Conservation (phyloP, 2,888 invertebrate genomes). For the Sesia apiformis region DNA sequence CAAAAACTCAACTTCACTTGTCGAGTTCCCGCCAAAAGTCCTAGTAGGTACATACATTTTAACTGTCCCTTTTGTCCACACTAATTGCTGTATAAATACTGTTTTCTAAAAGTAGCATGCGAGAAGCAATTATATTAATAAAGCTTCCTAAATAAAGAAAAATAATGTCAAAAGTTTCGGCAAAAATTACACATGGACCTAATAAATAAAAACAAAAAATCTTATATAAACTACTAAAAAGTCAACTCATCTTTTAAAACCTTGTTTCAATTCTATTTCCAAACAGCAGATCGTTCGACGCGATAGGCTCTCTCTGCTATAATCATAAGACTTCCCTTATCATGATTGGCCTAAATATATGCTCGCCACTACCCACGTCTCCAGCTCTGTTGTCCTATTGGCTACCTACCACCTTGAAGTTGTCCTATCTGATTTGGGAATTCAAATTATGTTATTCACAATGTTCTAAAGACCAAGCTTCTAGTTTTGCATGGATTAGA, state of each 20-base stretch:
- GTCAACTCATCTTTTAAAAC: not conserved
- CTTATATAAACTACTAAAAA: too few species aligned
- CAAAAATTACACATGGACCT: too few species aligned
- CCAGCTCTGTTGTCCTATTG: not conserved
- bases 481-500: not conserved
- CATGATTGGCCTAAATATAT: not conserved
- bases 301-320: not conserved
- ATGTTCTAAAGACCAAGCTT: not conserved
- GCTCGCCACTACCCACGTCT: not conserved
- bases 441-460: not conserved
- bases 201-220: too few species aligned
- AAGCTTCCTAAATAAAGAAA: too few species aligned
- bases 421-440: not conserved
- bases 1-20: too few species aligned
- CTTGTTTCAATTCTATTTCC: not conserved
- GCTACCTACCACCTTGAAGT: not conserved
- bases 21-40: too few species aligned
- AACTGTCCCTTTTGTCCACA: too few species aligned
- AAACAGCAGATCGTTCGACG: not conserved
- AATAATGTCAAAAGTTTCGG: too few species aligned
- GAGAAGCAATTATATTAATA: too few species aligned
- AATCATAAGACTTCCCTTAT: not conserved
- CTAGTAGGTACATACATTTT: too few species aligned
- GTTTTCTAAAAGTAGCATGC: too few species aligned
- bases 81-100: too few species aligned